A percentile compares a stretch with the other conserved stretches of the same genome.
Conservation (phyloP, 1,140 invertebrate genomes). For the Cecropterus lyciades region DNA sequence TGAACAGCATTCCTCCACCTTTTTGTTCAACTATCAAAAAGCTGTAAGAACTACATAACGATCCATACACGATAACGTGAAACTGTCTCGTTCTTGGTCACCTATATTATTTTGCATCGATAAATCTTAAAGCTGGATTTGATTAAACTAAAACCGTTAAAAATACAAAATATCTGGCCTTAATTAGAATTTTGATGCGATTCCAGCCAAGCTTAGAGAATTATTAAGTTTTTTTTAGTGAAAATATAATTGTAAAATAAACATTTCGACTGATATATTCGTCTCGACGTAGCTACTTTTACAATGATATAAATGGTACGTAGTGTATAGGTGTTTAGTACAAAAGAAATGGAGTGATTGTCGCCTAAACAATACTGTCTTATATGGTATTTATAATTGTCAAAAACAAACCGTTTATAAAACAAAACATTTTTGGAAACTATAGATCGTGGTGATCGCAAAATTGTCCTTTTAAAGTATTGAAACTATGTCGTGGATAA, state of each 20-base stretch:
- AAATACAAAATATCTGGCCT: conserved; percentile 54
- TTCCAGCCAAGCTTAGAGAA: conserved; percentile 73
- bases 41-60: background rate
- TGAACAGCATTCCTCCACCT: background rate
- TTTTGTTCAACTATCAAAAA: conserved; percentile 12
- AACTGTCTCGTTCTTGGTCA: too few species aligned
- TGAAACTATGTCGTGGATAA: conserved; percentile 29
- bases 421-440: conserved; percentile 36
- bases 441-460: conserved; percentile 33
- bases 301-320: conserved; percentile 72
- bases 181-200: conserved; percentile 69
- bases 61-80: conserved; percentile 49
- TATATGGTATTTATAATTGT: conserved; percentile 29
- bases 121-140: conserved; percentile 14
- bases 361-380: conserved; percentile 42
- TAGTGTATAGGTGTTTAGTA: conserved; percentile 81
- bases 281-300: conserved; percentile 77
- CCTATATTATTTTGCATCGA: conserved; percentile 47
- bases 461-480: conserved; percentile 34
- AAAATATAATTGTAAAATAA: conserved; percentile 76
- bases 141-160: conserved; percentile 3
- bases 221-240: conserved; percentile 69
- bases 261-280: conserved; percentile 81
- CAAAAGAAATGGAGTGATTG: conserved; percentile 61
- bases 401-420: conserved; percentile 33